Evolutionary conservation across 2,888 invertebrate species (phyloP).

Genomic region (Listrodromus nycthemerus): DNA sequence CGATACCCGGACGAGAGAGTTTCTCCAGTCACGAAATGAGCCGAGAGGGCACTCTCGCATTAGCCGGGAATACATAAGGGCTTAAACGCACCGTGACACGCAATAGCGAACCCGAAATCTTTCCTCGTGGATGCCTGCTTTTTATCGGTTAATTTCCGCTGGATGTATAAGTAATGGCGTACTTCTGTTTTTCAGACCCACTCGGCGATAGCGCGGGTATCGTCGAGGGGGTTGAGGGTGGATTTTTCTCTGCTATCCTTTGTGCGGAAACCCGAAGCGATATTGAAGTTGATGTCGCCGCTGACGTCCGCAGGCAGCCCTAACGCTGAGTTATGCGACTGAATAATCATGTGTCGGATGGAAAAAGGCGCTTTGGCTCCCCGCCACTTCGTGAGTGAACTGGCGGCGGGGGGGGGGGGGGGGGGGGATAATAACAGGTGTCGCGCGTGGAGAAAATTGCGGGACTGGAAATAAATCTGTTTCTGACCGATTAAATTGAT

Average conservation of each 20-base stretch:
- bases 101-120: constrained; percentile 31
- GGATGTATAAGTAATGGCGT: constrained; percentile 19
- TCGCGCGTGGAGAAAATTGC: background rate
- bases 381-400: too few relatives aligned
- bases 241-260: background rate
- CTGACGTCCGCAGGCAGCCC: background rate
- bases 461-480: too few relatives aligned
- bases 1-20: background rate
- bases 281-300: background rate
- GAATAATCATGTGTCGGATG: background rate
- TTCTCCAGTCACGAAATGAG: background rate
- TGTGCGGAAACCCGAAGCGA: background rate
- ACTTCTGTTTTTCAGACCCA: background rate
- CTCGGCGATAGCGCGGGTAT: background rate
- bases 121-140: constrained; percentile 11
- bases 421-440: background rate
- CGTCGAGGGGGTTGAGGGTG: background rate
- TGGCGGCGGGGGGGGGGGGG: too few relatives aligned
- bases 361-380: background rate
- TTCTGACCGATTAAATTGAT: too few relatives aligned
- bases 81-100: constrained; percentile 21
- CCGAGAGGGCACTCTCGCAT: background rate
- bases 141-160: constrained; percentile 45
- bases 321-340: background rate
- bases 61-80: constrained; percentile 2